Percentiles rank a stretch among this genome's conserved stretches.
These are phyloP conservation scores for Linepithema humile DNA, from an alignment of 1,140 invertebrate species.

Conservation along the genomic window DNA sequence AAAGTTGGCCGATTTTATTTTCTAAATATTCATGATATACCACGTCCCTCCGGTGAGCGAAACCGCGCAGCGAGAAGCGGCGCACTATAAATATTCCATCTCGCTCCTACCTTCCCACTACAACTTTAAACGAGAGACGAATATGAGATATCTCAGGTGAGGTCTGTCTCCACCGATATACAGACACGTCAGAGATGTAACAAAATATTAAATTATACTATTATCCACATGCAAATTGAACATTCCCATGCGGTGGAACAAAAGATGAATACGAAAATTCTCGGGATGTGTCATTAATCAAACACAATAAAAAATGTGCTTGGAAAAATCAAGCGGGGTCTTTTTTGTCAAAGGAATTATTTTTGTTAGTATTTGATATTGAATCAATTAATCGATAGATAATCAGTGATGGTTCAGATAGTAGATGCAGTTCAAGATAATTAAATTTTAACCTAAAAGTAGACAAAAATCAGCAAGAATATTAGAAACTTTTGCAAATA, in stretches of 20 bases:
- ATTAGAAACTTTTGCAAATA: neutral
- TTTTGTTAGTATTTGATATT: neutral
- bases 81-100: slow-evolving; percentile 74
- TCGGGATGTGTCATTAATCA: no score
- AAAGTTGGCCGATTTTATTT: slow-evolving; percentile 70
- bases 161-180: neutral
- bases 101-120: slow-evolving; percentile 16
- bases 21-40: slow-evolving; percentile 71
- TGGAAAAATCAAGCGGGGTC: neutral
- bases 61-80: neutral
- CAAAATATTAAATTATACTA: slow-evolving; percentile 68
- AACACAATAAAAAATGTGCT: neutral
- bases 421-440: neutral
- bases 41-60: slow-evolving; percentile 50
- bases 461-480: neutral
- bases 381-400: neutral
- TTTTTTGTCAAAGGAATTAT: neutral
- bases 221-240: slow-evolving; percentile 65
- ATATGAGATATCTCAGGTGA: slow-evolving; percentile 62
- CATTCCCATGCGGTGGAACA: neutral
- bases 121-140: slow-evolving; percentile 69
- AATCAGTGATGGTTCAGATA: neutral
- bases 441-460: neutral
- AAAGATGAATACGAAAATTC: neutral
- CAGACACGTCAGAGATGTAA: neutral